Conservation (phyloP, 2,113 vertebrate species). For the Oncorhynchus gorbuscha region DNA sequence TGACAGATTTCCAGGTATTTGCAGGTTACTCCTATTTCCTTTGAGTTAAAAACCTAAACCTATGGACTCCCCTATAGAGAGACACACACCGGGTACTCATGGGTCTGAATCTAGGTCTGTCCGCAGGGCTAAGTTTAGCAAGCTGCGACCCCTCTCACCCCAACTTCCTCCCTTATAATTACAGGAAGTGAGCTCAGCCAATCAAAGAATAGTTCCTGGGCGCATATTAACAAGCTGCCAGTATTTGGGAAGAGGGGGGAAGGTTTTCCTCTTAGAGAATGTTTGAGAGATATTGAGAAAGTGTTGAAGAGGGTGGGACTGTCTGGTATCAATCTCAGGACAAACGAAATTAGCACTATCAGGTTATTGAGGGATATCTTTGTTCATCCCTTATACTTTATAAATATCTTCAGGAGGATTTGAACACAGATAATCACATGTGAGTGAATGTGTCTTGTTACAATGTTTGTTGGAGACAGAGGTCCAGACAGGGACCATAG, state of each 20-base stretch:
- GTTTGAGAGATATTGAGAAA: neutral
- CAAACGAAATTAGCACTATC: neutral
- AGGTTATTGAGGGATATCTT: constrained; percentile 1
- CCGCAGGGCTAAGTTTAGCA: constrained; percentile 58
- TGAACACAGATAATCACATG: neutral
- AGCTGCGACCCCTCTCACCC: constrained; percentile 51
- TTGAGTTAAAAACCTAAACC: neutral
- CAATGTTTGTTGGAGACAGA: too few species aligned
- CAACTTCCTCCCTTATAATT: constrained; percentile 60
- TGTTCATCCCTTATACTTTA: constrained; percentile 23
- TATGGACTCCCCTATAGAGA: neutral
- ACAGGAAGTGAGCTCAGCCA: constrained; percentile 60
- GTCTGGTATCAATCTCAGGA: neutral
- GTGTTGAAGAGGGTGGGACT: too few species aligned
- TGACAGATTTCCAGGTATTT: neutral
- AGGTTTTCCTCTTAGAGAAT: neutral
- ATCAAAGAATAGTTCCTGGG: constrained; percentile 43
- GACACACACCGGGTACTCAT: constrained; percentile 25
- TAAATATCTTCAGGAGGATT: neutral
- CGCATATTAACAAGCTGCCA: constrained; percentile 54
- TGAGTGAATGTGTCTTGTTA: constrained; percentile 11
- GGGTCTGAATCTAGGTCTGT: constrained; percentile 26
- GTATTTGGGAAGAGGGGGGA: constrained; percentile 36
- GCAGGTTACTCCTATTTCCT: neutral
- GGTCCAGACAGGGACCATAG: constrained; percentile 6